Conservation (phyloP, 2,888 invertebrate genomes). For the Stratiomys singularior region DNA sequence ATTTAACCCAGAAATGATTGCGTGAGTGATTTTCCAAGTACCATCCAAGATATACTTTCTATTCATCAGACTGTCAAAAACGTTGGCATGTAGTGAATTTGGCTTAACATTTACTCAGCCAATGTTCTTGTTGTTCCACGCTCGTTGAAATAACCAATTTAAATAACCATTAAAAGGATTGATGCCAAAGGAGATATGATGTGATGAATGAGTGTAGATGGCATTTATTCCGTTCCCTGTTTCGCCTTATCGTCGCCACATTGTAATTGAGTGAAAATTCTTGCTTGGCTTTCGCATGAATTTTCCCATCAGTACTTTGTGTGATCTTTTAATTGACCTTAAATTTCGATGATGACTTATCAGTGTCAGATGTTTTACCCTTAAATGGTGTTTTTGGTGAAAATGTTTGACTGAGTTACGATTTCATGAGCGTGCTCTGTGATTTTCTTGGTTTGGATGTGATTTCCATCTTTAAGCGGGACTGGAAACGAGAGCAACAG, state of each 20-base stretch:
- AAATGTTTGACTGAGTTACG: too few species aligned
- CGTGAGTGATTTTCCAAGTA: constrained; percentile 4
- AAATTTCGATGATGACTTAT: neutral
- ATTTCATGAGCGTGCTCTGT: too few species aligned
- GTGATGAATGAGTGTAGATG: constrained; percentile 32
- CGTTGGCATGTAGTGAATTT: neutral
- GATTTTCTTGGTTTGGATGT: too few species aligned
- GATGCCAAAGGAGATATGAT: constrained; percentile 27
- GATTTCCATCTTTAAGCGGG: too few species aligned
- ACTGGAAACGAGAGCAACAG: too few species aligned
- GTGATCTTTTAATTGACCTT: neutral
- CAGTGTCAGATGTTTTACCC: too few species aligned
- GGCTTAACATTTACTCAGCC: too few species aligned
- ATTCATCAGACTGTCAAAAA: neutral
- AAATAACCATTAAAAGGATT: constrained; percentile 42
- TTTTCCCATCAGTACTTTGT: neutral
- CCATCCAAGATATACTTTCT: neutral
- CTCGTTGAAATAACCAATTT: constrained; percentile 39
- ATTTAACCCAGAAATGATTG: neutral
- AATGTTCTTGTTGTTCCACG: neutral
- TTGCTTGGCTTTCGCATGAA: too few species aligned
- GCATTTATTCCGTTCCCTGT: neutral
- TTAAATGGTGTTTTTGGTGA: too few species aligned
- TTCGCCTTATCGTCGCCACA: constrained; percentile 3
- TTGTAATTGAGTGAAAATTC: neutral